These are phyloP conservation scores for Saturnia pavonia DNA, from an alignment of 2,888 invertebrate species.

Conservation along the genomic window DNA sequence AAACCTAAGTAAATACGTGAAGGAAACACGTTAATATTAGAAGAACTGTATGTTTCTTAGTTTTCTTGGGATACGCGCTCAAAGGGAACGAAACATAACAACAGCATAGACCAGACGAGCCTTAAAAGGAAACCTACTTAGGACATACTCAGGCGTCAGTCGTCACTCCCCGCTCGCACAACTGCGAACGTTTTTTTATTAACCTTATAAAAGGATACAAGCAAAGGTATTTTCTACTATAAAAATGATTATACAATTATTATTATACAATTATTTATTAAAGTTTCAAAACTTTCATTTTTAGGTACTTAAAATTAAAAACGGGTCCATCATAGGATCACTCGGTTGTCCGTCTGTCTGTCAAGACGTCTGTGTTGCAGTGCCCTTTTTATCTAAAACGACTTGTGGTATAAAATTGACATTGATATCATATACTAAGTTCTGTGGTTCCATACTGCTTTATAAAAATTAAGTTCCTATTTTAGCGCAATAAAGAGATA, in stretches of 20 bases:
- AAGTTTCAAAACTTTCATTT: neutral
- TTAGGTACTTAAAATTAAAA: neutral
- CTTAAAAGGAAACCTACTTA: conserved; percentile 46
- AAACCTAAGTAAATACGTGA: neutral
- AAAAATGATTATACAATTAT: neutral
- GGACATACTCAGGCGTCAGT: conserved; percentile 33
- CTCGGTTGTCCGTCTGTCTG: no score
- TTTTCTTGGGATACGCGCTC: conserved; percentile 5
- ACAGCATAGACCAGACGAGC: conserved; percentile 36
- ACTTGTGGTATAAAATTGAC: no score
- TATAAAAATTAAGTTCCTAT: no score
- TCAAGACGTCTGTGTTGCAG: no score
- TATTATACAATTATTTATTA: neutral
- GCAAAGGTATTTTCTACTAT: neutral
- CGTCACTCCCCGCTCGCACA: conserved; percentile 26
- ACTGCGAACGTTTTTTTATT: conserved; percentile 23
- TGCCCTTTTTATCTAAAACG: no score
- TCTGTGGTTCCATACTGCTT: no score
- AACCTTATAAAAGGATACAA: neutral
- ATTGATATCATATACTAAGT: no score
- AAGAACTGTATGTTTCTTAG: neutral
- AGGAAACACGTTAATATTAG: neutral
- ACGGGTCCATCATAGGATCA: no score
- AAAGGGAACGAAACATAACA: conserved; percentile 14
- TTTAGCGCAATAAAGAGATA: no score